Conservation (phyloP, 2,797 vertebrate genomes). For the Sebastes umbrosus region DNA sequence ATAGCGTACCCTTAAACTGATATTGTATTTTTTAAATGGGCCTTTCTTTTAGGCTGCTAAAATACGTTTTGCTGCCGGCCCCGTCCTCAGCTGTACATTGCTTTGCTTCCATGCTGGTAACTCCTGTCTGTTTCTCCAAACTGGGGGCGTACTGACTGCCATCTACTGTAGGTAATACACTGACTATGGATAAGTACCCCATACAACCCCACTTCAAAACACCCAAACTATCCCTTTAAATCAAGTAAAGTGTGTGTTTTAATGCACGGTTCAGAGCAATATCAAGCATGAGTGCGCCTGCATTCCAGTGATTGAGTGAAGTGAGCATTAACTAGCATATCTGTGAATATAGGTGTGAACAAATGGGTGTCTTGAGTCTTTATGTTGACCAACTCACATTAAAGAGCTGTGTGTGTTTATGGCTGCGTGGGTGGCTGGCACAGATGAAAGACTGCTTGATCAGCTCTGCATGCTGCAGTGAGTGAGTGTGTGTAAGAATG, state of each 20-base stretch:
- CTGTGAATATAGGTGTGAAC: slow-evolving; percentile 24
- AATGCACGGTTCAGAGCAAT: neutral
- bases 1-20: neutral
- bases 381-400: slow-evolving; percentile 25
- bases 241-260: neutral
- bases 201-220: neutral
- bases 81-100: neutral
- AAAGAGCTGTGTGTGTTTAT: slow-evolving; percentile 27
- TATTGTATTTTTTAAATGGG: neutral
- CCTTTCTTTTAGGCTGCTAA: neutral
- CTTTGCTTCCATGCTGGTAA: neutral
- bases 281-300: slow-evolving; percentile 15
- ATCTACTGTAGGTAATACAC: neutral
- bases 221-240: neutral
- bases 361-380: neutral
- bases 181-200: neutral
- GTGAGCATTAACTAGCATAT: slow-evolving; percentile 23
- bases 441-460: slow-evolving; percentile 69
- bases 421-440: slow-evolving; percentile 12
- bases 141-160: too few relatives aligned
- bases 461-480: slow-evolving; percentile 33
- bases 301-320: slow-evolving; percentile 10
- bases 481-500: neutral
- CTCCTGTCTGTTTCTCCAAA: too few relatives aligned
- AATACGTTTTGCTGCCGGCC: neutral